Evolutionary conservation across 2,888 invertebrate genomes (phyloP).

Genomic region (Drosophila demipolita): DNA sequence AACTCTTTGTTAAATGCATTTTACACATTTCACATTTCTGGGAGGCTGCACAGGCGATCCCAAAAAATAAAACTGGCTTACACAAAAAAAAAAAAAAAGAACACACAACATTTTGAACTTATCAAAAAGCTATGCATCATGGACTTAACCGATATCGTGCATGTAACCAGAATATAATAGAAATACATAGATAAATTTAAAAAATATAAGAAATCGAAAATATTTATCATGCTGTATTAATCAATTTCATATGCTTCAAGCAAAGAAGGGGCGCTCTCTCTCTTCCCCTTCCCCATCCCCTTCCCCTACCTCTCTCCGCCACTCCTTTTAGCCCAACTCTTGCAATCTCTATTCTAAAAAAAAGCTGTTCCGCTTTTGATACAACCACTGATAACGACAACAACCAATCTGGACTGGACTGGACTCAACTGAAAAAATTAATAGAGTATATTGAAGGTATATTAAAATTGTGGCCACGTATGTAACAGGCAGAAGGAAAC

Average conservation of each 20-base stretch:
- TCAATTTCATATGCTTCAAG: slow-evolving; percentile 71
- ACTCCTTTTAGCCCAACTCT: not conserved
- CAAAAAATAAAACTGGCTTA: not conserved
- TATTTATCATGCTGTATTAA: slow-evolving; percentile 78
- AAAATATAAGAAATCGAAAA: slow-evolving; percentile 48
- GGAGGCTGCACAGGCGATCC: slow-evolving; percentile 22
- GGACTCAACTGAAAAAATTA: not conserved
- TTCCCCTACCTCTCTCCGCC: not conserved
- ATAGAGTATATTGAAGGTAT: not conserved
- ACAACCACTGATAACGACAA: slow-evolving; percentile 62
- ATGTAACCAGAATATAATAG: slow-evolving; percentile 33
- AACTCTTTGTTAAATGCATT: slow-evolving; percentile 37
- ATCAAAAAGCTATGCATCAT: slow-evolving; percentile 70
- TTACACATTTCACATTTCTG: slow-evolving; percentile 16
- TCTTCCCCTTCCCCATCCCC: not conserved
- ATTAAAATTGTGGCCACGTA: not conserved
- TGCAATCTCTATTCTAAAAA: slow-evolving; percentile 34
- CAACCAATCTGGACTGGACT: slow-evolving; percentile 15
- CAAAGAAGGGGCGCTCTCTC: slow-evolving; percentile 12
- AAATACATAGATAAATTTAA: slow-evolving; percentile 36
- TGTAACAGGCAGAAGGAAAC: not conserved
- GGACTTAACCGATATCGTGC: slow-evolving; percentile 64
- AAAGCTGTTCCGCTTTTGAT: slow-evolving; percentile 70
- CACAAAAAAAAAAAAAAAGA: not conserved
- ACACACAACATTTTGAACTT: slow-evolving; percentile 26